Evolutionary conservation across 92 coral and sea anemone species (phyloP), one percentile per base, ranked within the genome.

Genomic region (Zoanthus sociatus): DNA sequence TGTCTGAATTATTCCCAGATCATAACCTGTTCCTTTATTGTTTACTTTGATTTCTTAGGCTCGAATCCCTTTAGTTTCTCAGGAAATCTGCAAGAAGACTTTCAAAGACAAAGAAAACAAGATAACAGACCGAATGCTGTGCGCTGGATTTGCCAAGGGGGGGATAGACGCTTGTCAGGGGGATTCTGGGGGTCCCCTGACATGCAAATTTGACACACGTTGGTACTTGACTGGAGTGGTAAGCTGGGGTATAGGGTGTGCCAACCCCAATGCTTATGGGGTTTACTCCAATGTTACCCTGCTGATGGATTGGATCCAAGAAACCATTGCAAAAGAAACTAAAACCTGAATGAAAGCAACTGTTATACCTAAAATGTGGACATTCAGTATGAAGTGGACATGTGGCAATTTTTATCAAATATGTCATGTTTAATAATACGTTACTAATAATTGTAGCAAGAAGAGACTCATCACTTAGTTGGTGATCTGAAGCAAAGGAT

Each of bases 191-290:
- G 42, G 42, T 37, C 42, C 42, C 42, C 42, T 89, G 78, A 82
- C 87, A 60, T 89, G 92, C 77, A 54, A 83, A 55, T 58, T 55
- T 71, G 83, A 77, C 66, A 77, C 74, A n/a, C 88, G 74, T 15
- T 89, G 92, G 92, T 83, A 89, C 83, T 68, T 89, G 85, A 83
- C 87, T 64, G 92, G 92, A 46, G 92, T 87, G 32, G 92, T 89
- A 18, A 89, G 92, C 83, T 89, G 92, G 92, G 92, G 92, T n/a
- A 77, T 89, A 50, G 92, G 92, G 1, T 89, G 92, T 6, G 92
- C 92, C 56, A 37, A 74, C 32, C 69, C 64, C 3, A 89, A 89
- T 32, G 88, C 92, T 1, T 89, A 71, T 44, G 92, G 92, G 0
- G 92, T 89, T 53, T 89, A 89, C 53, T 73, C 88, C 14, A 87